Evolutionary conservation across 2,888 invertebrate species (phyloP), one percentile per base, ranked within the genome.

Genomic region (Marronus borbonicus): DNA sequence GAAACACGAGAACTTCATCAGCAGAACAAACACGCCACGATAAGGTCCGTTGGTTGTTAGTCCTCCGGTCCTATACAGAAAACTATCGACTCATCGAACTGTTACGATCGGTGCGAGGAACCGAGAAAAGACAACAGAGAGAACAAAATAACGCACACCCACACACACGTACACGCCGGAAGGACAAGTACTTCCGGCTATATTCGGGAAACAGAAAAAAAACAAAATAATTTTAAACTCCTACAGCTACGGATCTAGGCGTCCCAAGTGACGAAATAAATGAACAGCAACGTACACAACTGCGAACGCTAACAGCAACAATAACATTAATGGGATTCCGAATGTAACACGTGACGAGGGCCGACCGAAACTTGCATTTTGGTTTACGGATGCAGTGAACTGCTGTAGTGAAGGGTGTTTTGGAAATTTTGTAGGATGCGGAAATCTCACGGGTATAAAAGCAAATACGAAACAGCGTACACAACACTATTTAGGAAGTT

Each of bases 1-100:
- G 76, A 76, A 76, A 76, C 76, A 76, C 76, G 76, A 76, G 66
- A 76, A 76, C 76, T 76, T 76, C 76, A 76, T 76, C 76, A 76
- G 66, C 66, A 65, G 76, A 76, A 76, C 76, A 66, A 76, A 76
- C 76, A 76, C 76, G 66, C 49, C 49, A 66, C 76, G 76, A 66
- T 76, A 76, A 76, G 76, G 65, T 76, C 66, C 55, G 50, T 20
- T 58, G 76, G 66, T 76, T 76, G 76, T 76, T 76, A 66, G 76
- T 58, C 65, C 66, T 28, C 36, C 66, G 66, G 31, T 58, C 39
- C 55, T 17, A 17, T 66, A 72, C 72, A 39, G 70, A 70, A 70
- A 70, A 58, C 72, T 72, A 72, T 72, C 72, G 72, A 72, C 58
- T 58, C 72, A 72, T 72, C 72, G 58, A 36, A 55, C 76, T 65